A percentile compares a stretch with the other conserved stretches of the same genome.
phyloP scores from a whole-genome alignment of 2,888 invertebrate species.

The Schrankia costaestrigalis region DNA sequence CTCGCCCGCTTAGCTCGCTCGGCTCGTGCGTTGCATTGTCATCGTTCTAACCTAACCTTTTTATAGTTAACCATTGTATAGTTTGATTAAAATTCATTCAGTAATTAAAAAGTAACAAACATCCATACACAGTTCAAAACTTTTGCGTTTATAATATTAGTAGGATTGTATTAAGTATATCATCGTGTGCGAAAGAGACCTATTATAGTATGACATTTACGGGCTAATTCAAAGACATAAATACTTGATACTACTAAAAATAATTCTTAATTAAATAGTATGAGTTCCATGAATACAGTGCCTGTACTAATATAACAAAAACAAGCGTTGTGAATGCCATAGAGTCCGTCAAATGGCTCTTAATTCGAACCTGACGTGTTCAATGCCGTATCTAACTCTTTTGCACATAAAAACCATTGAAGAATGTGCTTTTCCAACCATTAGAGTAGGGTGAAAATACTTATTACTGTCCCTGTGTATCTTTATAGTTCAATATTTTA shows the following conservation, averaged over 20 bases:
- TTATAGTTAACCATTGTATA: no score
- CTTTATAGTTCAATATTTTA: not conserved
- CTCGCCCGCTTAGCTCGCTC: no score
- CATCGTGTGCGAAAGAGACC: no score
- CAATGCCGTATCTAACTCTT: constrained; percentile 32
- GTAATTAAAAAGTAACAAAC: no score
- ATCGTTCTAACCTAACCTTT: no score
- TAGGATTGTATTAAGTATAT: no score
- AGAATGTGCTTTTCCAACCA: constrained; percentile 35
- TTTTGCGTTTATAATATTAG: no score
- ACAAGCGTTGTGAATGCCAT: constrained; percentile 31
- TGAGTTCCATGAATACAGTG: constrained; percentile 15
- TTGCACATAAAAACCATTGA: constrained; percentile 35
- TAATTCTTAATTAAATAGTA: constrained; percentile 3
- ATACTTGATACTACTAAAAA: constrained; percentile 4
- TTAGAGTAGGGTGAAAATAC: constrained; percentile 17
- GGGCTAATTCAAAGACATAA: constrained; percentile 1
- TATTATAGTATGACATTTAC: no score
- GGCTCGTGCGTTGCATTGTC: no score
- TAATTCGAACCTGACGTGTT: constrained; percentile 45
- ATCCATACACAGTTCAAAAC: no score
- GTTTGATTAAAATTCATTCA: no score
- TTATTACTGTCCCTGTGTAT: constrained; percentile 4
- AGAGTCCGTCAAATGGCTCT: constrained; percentile 39
- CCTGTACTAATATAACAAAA: constrained; percentile 17